Base-by-base conservation (phyloP, 2,113 vertebrate species). In the Jaculus jaculus region DNA sequence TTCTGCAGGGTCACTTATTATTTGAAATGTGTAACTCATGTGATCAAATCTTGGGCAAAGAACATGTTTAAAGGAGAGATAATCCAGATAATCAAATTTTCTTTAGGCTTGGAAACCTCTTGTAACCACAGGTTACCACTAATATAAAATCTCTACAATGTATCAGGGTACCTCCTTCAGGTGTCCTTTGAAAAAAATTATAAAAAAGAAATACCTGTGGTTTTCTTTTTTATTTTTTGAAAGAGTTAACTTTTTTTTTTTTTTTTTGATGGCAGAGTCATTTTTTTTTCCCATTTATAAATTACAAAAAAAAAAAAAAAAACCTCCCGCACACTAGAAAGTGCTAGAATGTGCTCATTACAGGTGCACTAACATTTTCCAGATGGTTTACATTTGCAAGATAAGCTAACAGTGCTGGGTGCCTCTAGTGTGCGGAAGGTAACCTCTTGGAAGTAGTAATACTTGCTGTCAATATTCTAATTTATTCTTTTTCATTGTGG, bases 301-400 rank as follows among this genome's bases (percentile, higher is more conserved):
- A 24, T 73, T 16, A 34, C 42, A n/a, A 21, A 79, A 47, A 51
- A 51, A 51, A 8, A 7, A 51, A 8, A 42, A 54, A 24, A 87
- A 89, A 42, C 84, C 10, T 87, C 32, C 32, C 51, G 96, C 74
- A 47, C 63, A 79, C 77, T 39, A 87, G 58, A 92, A 84, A 51
- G 6, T 68, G 21, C 7, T 90, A 86, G 58, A 92, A 84, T 60
- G 6, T 68, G 21, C 7, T 90, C 85, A 8, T 23, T 96, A 75
- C 18, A 91, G 32, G n/a, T 92, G 28, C 68, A 74, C 0, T 39
- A 75, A 89, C 7, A 77, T 26, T 39, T 89, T 42, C 5, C 4
- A 87, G 60, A 71, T 81, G 32, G 30, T 87, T 78, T 42, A 91
- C 90, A 17, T 85, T 91, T 95, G 91, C n/a, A 96, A 93, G 34